phyloP scores from a whole-genome alignment of 2,797 vertebrate species.

The Peromyscus eremicus region DNA sequence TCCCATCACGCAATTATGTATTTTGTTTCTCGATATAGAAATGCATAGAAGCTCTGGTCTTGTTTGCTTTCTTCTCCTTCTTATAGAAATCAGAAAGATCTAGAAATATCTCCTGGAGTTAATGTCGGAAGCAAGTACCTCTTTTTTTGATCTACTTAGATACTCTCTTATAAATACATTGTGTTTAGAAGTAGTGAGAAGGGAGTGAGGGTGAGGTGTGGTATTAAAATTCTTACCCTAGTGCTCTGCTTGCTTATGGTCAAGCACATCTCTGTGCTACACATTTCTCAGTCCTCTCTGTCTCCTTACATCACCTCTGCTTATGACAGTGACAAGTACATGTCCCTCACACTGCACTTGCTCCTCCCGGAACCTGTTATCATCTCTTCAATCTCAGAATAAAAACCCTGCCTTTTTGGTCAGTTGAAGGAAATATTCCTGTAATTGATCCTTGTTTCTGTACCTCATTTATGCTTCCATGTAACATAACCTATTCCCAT shows the following conservation, averaged over 20 bases:
- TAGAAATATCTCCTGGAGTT: not conserved
- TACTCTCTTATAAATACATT: not conserved
- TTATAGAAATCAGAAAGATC: not conserved
- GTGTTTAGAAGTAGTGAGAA: not conserved
- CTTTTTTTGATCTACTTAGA: not conserved
- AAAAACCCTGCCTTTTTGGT: not conserved
- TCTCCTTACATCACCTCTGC: not conserved
- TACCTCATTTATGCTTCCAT: not conserved
- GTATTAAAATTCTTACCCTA: not conserved
- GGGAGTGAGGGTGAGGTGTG: not conserved
- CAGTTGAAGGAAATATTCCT: not conserved
- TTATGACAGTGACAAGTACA: not conserved
- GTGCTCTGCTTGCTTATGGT: not conserved
- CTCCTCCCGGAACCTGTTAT: not conserved
- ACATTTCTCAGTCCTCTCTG: not conserved
- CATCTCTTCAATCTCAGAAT: not conserved
- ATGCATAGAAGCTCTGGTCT: not conserved
- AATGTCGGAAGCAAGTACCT: not conserved
- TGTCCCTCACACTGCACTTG: not conserved
- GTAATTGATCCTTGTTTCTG: not conserved
- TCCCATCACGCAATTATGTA: not conserved
- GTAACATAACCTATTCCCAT: not conserved
- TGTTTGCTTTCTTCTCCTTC: not conserved
- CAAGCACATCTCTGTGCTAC: not conserved
- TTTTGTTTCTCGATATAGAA: slow-evolving; percentile 1